These are phyloP conservation scores for Scaptomyza caliginosa DNA, from an alignment of 2,888 invertebrate genomes.

Conservation along the genomic window DNA sequence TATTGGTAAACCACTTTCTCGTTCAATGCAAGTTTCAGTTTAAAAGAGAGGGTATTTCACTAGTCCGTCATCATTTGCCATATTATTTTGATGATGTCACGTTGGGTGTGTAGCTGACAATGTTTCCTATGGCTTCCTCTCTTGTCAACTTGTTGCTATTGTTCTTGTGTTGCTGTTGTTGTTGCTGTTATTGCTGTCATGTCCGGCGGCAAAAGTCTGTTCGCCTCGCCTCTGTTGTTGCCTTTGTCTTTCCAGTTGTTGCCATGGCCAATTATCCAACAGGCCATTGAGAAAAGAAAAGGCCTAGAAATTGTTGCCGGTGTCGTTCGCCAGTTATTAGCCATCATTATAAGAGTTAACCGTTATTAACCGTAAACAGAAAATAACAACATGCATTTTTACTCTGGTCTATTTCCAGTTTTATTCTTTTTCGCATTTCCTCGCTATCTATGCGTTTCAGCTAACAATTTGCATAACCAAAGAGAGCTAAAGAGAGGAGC, in stretches of 20 bases:
- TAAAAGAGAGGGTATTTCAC: conserved; percentile 11
- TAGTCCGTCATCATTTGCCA: neutral
- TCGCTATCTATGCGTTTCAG: neutral
- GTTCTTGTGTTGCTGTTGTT: no score
- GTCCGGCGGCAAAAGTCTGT: conserved; percentile 61
- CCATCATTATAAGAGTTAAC: conserved; percentile 52
- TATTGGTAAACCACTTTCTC: neutral
- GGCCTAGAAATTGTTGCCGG: conserved; percentile 19
- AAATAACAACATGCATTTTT: conserved; percentile 24
- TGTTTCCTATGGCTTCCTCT: conserved; percentile 59
- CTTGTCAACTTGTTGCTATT: conserved; percentile 54
- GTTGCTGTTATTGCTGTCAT: conserved; percentile 37
- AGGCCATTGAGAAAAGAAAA: conserved; percentile 30
- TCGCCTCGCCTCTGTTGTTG: conserved; percentile 9
- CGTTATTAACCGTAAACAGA: conserved; percentile 50
- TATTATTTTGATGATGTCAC: conserved; percentile 52
- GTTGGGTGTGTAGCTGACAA: conserved; percentile 49
- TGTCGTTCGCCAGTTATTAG: conserved; percentile 49
- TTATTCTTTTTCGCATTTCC: neutral
- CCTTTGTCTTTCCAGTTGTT: conserved; percentile 21
- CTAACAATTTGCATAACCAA: conserved; percentile 54
- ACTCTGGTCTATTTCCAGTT: conserved; percentile 4
- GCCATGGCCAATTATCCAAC: conserved; percentile 50
- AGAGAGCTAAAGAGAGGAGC: neutral
- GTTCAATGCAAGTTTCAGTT: neutral